phyloP scores from a whole-genome alignment of 1,140 invertebrate species.

The Drosophila aff. region DNA sequence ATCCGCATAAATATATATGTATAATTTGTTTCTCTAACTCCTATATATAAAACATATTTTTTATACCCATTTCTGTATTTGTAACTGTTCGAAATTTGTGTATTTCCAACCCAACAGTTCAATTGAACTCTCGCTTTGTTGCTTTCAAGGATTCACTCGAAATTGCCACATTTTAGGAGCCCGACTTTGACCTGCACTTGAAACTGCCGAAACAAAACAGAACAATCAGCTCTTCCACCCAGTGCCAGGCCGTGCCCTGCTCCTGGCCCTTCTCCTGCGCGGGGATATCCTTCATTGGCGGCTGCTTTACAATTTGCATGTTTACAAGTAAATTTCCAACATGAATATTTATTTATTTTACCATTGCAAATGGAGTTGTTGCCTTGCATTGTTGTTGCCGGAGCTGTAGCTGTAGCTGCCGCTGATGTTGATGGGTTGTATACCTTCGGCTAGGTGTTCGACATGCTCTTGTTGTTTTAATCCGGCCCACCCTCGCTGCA shows the following conservation, averaged over 20 bases:
- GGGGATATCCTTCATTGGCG: slow-evolving; percentile 24
- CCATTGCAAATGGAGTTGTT: slow-evolving; percentile 53
- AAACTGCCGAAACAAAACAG: slow-evolving; percentile 40
- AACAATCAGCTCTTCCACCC: slow-evolving; percentile 23
- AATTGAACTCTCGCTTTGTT: slow-evolving; percentile 4
- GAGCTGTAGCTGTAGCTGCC: not conserved
- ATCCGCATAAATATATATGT: not conserved
- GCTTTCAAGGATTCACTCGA: not conserved
- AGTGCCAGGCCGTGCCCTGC: not conserved
- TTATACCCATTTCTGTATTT: not conserved
- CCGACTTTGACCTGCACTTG: slow-evolving; percentile 54
- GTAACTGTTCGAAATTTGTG: not conserved
- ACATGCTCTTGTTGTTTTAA: slow-evolving; percentile 50
- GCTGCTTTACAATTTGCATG: slow-evolving; percentile 58
- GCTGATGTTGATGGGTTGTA: slow-evolving; percentile 50
- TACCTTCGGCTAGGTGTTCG: slow-evolving; percentile 53
- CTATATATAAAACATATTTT: not conserved
- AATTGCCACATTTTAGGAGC: slow-evolving; percentile 36
- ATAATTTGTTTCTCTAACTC: not conserved
- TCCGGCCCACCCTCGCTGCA: slow-evolving; percentile 16
- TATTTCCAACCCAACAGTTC: not conserved
- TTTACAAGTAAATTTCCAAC: slow-evolving; percentile 57
- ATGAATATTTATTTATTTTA: slow-evolving; percentile 65
- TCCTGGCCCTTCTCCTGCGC: slow-evolving; percentile 1
- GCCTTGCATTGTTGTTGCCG: slow-evolving; percentile 23